A percentile compares a stretch with the other conserved stretches of the same genome.
phyloP scores from a whole-genome alignment of 1,140 invertebrate species.

The Pectinophora gossypiella region DNA sequence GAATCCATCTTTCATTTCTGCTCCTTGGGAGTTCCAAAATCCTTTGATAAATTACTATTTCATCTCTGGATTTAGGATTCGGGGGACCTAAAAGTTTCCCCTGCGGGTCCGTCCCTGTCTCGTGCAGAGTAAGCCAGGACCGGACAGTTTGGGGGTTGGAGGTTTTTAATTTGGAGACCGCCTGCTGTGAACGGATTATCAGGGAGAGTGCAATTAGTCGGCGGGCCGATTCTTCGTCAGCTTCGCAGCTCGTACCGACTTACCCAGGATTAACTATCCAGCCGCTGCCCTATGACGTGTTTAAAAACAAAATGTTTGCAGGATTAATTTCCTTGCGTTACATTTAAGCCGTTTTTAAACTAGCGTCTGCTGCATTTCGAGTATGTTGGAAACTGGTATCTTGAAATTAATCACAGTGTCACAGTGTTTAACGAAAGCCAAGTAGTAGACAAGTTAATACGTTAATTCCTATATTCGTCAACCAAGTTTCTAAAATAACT shows the following conservation, averaged over 20 bases:
- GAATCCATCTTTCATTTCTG: constrained; percentile 47
- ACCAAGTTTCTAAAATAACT: no score
- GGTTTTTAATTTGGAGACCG: constrained; percentile 67
- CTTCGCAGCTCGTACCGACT: constrained; percentile 19
- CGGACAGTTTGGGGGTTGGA: constrained; percentile 49
- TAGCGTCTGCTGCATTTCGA: no score
- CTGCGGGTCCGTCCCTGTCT: constrained; percentile 22
- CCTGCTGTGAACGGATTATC: constrained; percentile 64
- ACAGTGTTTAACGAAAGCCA: no score
- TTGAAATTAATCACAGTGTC: no score
- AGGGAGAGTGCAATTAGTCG: constrained; percentile 59
- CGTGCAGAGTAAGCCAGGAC: constrained; percentile 52
- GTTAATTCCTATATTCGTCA: no score
- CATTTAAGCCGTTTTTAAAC: background rate
- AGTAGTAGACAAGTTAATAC: no score
- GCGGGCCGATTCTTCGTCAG: constrained; percentile 26
- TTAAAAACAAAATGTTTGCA: background rate
- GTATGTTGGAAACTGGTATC: no score
- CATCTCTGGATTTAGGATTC: constrained; percentile 60
- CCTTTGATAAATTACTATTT: constrained; percentile 73
- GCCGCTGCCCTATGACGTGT: constrained; percentile 1
- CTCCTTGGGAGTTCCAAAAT: constrained; percentile 52
- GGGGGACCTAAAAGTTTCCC: constrained; percentile 45
- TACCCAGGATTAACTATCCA: constrained; percentile 29
- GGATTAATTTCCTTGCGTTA: background rate